A percentile compares a stretch with the other conserved stretches of the same genome.
phyloP scores from a whole-genome alignment of 1,140 invertebrate species.

The Phenacoccus solenopsis region DNA sequence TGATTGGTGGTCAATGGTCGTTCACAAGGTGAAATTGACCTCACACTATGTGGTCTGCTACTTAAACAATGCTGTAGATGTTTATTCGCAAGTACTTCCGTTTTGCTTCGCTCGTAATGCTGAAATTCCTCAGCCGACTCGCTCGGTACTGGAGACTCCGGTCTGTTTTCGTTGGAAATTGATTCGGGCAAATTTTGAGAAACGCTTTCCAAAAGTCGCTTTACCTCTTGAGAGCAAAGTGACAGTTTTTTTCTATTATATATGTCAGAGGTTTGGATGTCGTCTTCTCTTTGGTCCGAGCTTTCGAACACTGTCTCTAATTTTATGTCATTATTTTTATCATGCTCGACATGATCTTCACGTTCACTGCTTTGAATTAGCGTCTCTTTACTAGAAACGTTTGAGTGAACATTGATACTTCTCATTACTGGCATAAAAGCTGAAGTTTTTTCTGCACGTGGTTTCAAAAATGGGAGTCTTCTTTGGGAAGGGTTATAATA shows the following conservation, averaged over 20 bases:
- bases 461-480: not conserved
- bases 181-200: not conserved
- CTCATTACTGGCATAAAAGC: not conserved
- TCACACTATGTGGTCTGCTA: not conserved
- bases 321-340: no score
- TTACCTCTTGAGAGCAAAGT: not conserved
- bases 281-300: not conserved
- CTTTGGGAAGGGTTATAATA: not conserved
- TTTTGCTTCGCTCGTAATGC: no score
- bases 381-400: no score
- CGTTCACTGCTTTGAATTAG: no score
- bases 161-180: not conserved
- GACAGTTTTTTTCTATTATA: not conserved
- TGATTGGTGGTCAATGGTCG: constrained; percentile 23
- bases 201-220: no score
- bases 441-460: not conserved
- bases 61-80: not conserved
- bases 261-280: not conserved
- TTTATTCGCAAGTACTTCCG: not conserved
- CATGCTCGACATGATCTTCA: no score
- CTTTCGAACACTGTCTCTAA: not conserved
- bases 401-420: no score
- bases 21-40: not conserved
- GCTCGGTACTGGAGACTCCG: not conserved
- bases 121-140: not conserved